Conservation (phyloP, 2,113 vertebrate genomes). For the Emydocephalus ijimae region DNA sequence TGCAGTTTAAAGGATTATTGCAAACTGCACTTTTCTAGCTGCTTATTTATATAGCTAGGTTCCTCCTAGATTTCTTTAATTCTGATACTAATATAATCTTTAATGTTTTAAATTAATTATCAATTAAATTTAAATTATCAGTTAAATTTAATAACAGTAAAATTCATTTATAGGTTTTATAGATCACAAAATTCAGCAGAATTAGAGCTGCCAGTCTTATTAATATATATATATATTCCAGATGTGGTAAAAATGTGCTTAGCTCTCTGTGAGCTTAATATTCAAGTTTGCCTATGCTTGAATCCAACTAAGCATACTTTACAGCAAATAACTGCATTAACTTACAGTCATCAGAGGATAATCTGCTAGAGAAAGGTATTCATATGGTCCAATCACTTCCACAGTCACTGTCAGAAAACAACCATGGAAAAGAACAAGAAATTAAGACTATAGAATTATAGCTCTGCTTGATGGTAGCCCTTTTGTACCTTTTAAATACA, state of each 20-base stretch:
- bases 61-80: conserved; percentile 17
- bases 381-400: conserved; percentile 88
- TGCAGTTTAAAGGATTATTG: conserved; percentile 48
- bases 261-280: neutral
- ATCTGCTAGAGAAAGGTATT: conserved; percentile 90
- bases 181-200: neutral
- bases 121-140: neutral
- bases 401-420: conserved; percentile 83
- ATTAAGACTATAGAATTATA: neutral
- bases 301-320: neutral
- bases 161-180: neutral
- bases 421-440: conserved; percentile 31
- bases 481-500: neutral
- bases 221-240: neutral
- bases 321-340: conserved; percentile 43
- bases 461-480: neutral
- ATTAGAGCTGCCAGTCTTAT: neutral
- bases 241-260: neutral
- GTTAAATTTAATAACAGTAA: neutral
- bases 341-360: conserved; percentile 93
- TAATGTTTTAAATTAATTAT: neutral
- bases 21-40: neutral
- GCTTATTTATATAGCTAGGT: conserved; percentile 1
- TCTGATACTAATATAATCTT: neutral
- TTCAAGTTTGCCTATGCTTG: neutral